Evolutionary conservation across 2,113 vertebrate species (phyloP).

Genomic region (Dipodomys merriami): DNA sequence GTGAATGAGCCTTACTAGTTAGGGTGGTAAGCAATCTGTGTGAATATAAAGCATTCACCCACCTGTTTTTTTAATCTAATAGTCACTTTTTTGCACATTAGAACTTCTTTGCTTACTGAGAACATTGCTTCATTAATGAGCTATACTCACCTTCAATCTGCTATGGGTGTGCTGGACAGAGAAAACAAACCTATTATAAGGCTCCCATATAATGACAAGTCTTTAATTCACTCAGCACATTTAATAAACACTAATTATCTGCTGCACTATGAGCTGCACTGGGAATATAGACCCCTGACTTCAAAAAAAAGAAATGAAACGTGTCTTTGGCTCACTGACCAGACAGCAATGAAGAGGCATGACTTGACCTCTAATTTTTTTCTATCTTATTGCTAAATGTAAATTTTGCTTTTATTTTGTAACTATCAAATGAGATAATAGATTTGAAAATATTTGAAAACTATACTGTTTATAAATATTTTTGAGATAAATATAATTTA

Average conservation of each 20-base stretch:
- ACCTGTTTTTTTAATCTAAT: neutral
- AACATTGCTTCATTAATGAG: neutral
- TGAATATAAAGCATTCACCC: neutral
- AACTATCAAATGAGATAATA: neutral
- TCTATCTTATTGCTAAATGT: neutral
- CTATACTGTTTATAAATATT: neutral
- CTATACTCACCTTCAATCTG: neutral
- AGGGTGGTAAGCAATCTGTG: neutral
- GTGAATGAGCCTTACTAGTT: neutral
- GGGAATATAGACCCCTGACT: neutral
- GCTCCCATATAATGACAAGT: neutral
- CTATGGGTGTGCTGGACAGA: neutral
- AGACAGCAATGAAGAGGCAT: neutral
- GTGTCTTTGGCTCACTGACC: neutral
- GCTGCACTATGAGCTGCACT: neutral
- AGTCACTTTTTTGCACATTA: neutral
- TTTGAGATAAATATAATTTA: neutral
- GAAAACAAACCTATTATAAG: neutral
- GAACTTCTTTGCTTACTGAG: neutral
- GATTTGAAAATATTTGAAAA: constrained; percentile 4
- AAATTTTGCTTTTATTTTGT: neutral
- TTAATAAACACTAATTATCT: neutral
- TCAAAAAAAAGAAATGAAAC: neutral
- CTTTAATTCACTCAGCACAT: neutral
- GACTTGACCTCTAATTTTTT: neutral